Evolutionary conservation across 2,797 vertebrate genomes (phyloP), one percentile per base, ranked within the genome.

Genomic region (Microcaecilia unicolor): DNA sequence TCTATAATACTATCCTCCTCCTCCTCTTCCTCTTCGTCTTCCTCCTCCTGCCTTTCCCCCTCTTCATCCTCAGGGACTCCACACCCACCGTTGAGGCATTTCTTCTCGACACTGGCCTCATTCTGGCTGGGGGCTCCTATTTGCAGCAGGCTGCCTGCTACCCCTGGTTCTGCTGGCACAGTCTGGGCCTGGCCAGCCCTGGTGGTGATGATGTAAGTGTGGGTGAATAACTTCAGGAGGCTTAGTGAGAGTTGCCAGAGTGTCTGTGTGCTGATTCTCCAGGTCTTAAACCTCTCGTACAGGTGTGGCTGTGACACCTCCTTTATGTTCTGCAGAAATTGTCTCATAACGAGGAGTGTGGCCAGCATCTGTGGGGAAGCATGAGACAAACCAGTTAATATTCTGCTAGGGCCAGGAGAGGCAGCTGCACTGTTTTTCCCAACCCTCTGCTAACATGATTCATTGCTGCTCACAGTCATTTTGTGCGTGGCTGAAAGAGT

Each of bases 241-340:
- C 60, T 29, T 1, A 70, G 70, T 28, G 80, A 66, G 34, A 92
- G 68, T 52, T 89, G 88, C 62, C 83, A 86, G 41, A 89, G 28
- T 1, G 81, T 63, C 22, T 58, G 74, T n/a, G 86, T 41, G 2
- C 69, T 83, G 6, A 97, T 81, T 55, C 94, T 86, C 1, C 91
- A 91, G 5, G 89, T 68, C 44, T 90, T 86, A 48, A 97, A 83
- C 19, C 89, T 86, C 31, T 87, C 88, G 25, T 92, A 93, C 25
- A 98, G 67, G 58, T 98, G 93, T 7, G 95, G 95, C 81, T 98
- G 94, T 7, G 94, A 81, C 38, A 93, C 93, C 61, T 98, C 95
- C 22, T 93, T 87, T 47, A 97, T 54, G 15, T 97, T 98, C 72
- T 95, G 92, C 57, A 98, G 81, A 66, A 98, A 88, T 78, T 98